Evolutionary conservation across 2,797 vertebrate species (phyloP).

Genomic region (Gadopsis marmoratus): DNA sequence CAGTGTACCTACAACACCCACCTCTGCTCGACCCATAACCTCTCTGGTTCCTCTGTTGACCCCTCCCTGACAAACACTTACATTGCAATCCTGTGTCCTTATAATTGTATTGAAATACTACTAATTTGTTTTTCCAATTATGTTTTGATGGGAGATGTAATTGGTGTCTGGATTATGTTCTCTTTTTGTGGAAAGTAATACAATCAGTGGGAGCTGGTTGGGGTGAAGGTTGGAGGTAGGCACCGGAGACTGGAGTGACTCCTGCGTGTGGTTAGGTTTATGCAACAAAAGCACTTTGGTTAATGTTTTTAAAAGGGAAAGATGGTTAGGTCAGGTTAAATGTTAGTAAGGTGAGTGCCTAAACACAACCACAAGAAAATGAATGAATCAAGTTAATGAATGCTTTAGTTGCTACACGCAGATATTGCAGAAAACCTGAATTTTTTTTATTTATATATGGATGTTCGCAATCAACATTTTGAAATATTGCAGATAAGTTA

Average conservation of each 20-base stretch:
- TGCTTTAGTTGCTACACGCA: not conserved
- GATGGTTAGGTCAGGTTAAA: not conserved
- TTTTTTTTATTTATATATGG: not conserved
- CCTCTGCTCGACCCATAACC: no score
- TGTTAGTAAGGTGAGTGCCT: not conserved
- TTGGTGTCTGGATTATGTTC: not conserved
- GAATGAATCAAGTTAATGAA: no score
- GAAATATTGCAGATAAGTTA: no score
- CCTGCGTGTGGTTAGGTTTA: not conserved
- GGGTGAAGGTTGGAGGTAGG: not conserved
- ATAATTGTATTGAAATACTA: not conserved
- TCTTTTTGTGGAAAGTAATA: not conserved
- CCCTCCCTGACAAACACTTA: not conserved
- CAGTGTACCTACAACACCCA: not conserved
- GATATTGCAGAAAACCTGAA: not conserved
- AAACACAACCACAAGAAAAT: not conserved
- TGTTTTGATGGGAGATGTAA: conserved; percentile 7
- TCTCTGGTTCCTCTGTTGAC: not conserved
- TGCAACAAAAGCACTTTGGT: not conserved
- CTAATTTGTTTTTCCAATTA: conserved; percentile 9
- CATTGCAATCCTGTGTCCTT: not conserved
- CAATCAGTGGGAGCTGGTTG: not conserved
- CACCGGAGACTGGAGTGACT: no score
- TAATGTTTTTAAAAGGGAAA: not conserved
- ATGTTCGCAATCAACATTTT: not conserved